Base-by-base conservation (phyloP, 2,113 vertebrate genomes). In the Dipodomys spectabilis region DNA sequence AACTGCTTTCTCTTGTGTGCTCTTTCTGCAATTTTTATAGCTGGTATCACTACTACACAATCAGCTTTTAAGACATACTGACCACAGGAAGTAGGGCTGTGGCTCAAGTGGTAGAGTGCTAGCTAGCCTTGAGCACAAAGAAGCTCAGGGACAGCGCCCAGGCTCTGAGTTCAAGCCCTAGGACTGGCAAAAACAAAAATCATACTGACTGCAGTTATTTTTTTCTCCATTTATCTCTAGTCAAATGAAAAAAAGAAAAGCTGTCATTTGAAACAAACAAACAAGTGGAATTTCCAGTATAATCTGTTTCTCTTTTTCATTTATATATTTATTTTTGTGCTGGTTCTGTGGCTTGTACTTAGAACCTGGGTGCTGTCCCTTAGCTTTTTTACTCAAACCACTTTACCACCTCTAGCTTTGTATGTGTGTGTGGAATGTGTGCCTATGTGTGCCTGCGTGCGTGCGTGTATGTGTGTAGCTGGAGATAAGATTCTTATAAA, bases 1-100 rank as follows among this genome's bases (percentile, higher is more conserved):
- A 80, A 27, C 35, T 87, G 62, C 9, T 80, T 93, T 95, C 79
- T 72, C 79, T 81, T 82, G 64, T 53, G 27, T 88, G 73, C 78
- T 92, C 67, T 67, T 82, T 39, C 10, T 93, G n/a, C 90, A 73
- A 82, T 80, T 92, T 39, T 91, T 25, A 35, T 80, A 83, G 49
- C 75, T 91, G 49, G 0, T 45, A 23, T 71, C 25, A n/a, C 28
- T 84, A 53, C 30, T 65, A 25, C 22, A 67, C 44, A 32, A 69
- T 60, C 44, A 71, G 16, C 64, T 57, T 80, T 67, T 32, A 82
- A 92, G 79, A 89, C 10, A 32, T 64, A 60, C 30, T 73, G 44
- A 79, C 23, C 0, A 0, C 92, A 64, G 53, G 53, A 57, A 57
- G 53, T 57, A 13, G 53, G 0, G 53, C 53, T 57, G 15, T 57